Evolutionary conservation across 2,113 vertebrate species (phyloP).

Genomic region (Tretioscincus oriximinensis): DNA sequence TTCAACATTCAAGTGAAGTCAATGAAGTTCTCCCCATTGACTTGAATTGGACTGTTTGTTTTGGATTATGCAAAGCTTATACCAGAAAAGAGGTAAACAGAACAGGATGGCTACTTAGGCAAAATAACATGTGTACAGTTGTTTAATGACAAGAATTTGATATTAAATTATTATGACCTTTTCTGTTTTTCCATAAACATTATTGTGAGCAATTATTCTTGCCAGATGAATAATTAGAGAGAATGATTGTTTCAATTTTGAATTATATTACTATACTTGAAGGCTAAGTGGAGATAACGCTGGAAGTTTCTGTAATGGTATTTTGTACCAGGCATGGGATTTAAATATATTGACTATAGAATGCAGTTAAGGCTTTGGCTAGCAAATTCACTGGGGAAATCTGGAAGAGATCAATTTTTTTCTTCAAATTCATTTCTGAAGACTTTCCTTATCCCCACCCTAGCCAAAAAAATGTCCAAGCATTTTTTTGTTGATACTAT

Average conservation of each 20-base stretch:
- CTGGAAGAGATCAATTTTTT: not conserved
- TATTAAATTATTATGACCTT: slow-evolving; percentile 2
- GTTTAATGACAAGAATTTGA: slow-evolving; percentile 1
- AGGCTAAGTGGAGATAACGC: not conserved
- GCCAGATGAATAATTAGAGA: not conserved
- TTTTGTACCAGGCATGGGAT: not conserved
- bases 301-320: not conserved
- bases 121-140: slow-evolving; percentile 1
- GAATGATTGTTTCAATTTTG: not conserved
- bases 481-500: not conserved
- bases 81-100: not conserved
- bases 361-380: not conserved
- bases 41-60: slow-evolving; percentile 35
- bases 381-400: not conserved
- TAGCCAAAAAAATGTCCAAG: not conserved
- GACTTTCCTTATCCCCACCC: too few species aligned
- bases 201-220: slow-evolving; percentile 2
- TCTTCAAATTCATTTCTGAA: not conserved
- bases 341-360: not conserved
- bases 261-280: not conserved
- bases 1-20: slow-evolving; percentile 33
- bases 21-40: slow-evolving; percentile 37
- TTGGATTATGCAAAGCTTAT: slow-evolving; percentile 7
- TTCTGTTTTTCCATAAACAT: slow-evolving; percentile 10
- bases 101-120: not conserved